Evolutionary conservation across 2,888 invertebrate genomes (phyloP).

Genomic region (Agriotes lineatus): DNA sequence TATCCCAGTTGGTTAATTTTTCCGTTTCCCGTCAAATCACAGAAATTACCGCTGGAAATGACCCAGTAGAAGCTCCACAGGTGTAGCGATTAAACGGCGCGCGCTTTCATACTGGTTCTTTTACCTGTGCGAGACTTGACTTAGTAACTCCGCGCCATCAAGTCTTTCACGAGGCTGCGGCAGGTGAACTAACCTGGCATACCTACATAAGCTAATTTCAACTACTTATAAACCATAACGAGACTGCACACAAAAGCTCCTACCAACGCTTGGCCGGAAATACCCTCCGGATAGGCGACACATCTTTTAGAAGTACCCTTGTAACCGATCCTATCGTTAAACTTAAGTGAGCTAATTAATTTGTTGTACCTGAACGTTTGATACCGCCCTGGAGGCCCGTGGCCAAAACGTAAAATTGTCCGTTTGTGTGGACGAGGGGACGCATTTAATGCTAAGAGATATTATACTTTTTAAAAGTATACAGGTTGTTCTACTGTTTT

Average conservation of each 20-base stretch:
- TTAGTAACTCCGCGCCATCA: constrained; percentile 51
- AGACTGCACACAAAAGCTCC: background rate
- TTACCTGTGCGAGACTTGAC: constrained; percentile 53
- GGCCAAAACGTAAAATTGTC: too few species aligned
- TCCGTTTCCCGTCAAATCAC: constrained; percentile 33
- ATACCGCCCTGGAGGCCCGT: too few species aligned
- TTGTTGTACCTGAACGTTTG: too few species aligned
- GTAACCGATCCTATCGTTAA: too few species aligned
- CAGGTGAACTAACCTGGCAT: constrained; percentile 52
- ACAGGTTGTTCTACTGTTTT: too few species aligned
- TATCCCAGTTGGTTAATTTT: constrained; percentile 15
- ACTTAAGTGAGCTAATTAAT: too few species aligned
- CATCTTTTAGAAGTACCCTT: too few species aligned
- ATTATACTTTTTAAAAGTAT: too few species aligned
- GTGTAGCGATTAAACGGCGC: constrained; percentile 45
- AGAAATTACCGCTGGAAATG: constrained; percentile 39
- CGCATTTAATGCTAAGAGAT: too few species aligned
- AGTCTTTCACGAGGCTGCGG: constrained; percentile 47
- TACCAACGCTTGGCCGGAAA: too few species aligned
- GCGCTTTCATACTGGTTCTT: constrained; percentile 46
- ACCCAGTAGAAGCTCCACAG: constrained; percentile 43
- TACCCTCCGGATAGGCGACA: too few species aligned
- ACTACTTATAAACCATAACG: constrained; percentile 14
- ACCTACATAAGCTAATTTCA: constrained; percentile 37
- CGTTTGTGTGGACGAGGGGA: too few species aligned